Base-by-base conservation (phyloP, 2,113 vertebrate species). In the Sterna hirundo region DNA sequence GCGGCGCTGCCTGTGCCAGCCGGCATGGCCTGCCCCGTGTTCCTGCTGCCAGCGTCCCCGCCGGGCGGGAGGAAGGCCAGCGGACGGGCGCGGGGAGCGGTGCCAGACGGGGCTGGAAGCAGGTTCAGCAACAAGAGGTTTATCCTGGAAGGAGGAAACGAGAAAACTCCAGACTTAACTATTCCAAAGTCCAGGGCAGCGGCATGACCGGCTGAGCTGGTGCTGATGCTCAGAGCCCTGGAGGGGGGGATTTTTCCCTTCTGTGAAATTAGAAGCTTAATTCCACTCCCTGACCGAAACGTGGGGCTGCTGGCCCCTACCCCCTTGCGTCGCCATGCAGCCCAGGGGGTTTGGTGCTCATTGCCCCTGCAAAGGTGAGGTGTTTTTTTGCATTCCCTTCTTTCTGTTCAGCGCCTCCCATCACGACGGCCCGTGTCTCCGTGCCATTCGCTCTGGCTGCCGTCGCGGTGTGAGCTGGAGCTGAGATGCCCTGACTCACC, bases 91-190 rank as follows among this genome's bases (percentile, higher is more conserved):
- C 1, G 0, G 61, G 84, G 78, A 87, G 86, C 18, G 0, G 79
- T 88, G 96, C 90, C 93, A 90, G 86, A 30, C 52, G 0, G 64
- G 23, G 49, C 85, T 92, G 85, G 91, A 89, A 88, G 79, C 88
- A 77, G 83, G 84, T 72, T 92, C 66, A 51, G 83, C 21, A 0
- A 18, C 54, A 42, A 64, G 90, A 78, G 88, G 20, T 83, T 93
- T 92, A 81, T 90, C 94, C 90, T 83, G 34, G 80, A 84, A 71
- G 72, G 65, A 93, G 86, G 88, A 88, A 86, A 52, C 3, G 8
- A 70, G 76, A 72, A 61, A 76, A 34, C 16, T 83, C 60, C 79
- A 27, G 69, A 44, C 27, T 81, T 66, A 9, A 9, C 72, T 27
- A 1, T 93, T 82, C 92, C 95, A 81, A 90, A 93, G 90, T 88